These are phyloP conservation scores for Leucoptera coffeella DNA, from an alignment of 2,888 invertebrate genomes.

Conservation along the genomic window DNA sequence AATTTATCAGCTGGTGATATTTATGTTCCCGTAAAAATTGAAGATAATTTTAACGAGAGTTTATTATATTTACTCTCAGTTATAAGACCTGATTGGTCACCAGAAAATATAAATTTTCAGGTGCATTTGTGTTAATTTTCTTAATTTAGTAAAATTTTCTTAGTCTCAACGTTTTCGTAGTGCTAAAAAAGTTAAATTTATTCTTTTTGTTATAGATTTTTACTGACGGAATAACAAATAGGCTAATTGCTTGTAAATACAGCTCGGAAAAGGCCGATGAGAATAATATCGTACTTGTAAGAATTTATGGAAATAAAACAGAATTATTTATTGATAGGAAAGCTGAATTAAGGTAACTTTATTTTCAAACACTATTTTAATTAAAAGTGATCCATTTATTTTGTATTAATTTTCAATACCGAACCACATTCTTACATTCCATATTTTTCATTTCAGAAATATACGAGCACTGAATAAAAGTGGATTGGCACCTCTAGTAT, in stretches of 20 bases:
- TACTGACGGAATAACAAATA: constrained; percentile 92
- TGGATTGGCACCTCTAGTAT: constrained; percentile 79
- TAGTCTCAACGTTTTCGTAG: not conserved
- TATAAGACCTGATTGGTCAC: constrained; percentile 67
- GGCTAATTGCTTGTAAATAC: constrained; percentile 74
- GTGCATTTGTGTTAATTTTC: constrained; percentile 26
- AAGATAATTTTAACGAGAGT: constrained; percentile 62
- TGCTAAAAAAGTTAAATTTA: not conserved
- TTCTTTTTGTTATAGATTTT: constrained; percentile 59
- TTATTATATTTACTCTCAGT: constrained; percentile 60
- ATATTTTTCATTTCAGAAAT: constrained; percentile 20
- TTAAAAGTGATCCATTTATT: constrained; percentile 1
- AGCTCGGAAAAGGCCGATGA: constrained; percentile 15
- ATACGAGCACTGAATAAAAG: constrained; percentile 51
- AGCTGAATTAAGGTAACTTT: constrained; percentile 64
- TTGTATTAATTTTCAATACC: constrained; percentile 1
- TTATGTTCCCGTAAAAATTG: constrained; percentile 55
- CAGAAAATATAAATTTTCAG: constrained; percentile 62
- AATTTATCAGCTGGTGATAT: too few species aligned
- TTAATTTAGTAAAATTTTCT: not conserved
- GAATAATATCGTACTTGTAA: constrained; percentile 64
- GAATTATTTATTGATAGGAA: constrained; percentile 87
- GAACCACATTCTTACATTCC: constrained; percentile 1
- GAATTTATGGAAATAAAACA: constrained; percentile 91
- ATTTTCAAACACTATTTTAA: constrained; percentile 1